Conservation (phyloP, 92 coral and sea anemone genomes). For the Parazoanthus swiftii region DNA sequence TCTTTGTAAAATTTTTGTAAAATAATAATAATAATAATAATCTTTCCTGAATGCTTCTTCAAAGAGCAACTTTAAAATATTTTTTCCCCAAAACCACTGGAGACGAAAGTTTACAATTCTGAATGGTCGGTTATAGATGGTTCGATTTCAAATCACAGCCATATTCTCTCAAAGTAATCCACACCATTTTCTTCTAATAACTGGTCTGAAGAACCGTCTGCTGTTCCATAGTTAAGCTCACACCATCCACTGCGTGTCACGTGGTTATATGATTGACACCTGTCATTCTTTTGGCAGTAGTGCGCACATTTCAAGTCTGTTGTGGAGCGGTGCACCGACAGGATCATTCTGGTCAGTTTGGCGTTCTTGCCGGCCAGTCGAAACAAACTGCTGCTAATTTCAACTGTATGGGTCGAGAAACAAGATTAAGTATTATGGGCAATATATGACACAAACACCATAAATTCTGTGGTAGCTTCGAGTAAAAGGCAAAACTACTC, state of each 20-base stretch:
- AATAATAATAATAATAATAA: too few relatives aligned
- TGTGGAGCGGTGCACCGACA: constrained; percentile 23
- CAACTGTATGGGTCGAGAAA: constrained; percentile 16
- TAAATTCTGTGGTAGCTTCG: too few relatives aligned
- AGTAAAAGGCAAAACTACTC: too few relatives aligned
- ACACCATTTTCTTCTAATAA: constrained; percentile 29
- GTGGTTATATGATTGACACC: constrained; percentile 63
- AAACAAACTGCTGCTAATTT: constrained; percentile 51
- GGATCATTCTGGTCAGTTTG: constrained; percentile 32
- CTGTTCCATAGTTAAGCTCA: constrained; percentile 50
- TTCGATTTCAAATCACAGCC: not conserved
- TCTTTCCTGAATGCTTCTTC: too few relatives aligned
- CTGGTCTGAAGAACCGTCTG: not conserved
- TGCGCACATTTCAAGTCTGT: constrained; percentile 52
- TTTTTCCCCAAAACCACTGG: not conserved
- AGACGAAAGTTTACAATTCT: not conserved
- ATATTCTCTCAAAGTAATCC: constrained; percentile 49
- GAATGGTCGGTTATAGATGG: not conserved
- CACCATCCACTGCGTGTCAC: constrained; percentile 45
- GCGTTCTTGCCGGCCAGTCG: constrained; percentile 25
- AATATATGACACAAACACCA: not conserved
- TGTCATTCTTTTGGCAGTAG: constrained; percentile 50
- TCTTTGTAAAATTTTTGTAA: too few relatives aligned
- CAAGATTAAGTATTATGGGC: not conserved
- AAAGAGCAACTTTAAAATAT: too few relatives aligned